Conservation (phyloP, 2,797 vertebrate genomes). For the Melanotaenia boesemani region DNA sequence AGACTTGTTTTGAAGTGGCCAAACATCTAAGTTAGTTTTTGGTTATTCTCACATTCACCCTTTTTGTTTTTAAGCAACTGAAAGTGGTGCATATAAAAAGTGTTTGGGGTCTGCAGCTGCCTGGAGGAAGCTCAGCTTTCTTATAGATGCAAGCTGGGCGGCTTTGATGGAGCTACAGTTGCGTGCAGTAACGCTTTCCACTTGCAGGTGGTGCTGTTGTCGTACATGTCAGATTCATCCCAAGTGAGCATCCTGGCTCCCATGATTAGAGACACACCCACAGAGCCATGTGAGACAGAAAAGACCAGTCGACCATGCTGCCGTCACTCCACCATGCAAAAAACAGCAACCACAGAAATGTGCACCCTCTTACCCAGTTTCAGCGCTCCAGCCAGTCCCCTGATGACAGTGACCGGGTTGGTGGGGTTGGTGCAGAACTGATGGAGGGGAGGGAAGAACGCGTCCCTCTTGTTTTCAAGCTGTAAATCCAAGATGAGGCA, state of each 20-base stretch:
- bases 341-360: not conserved
- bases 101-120: not conserved
- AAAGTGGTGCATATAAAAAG: not conserved
- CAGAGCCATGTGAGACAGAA: conserved; percentile 53
- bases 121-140: not conserved
- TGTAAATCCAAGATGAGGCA: conserved; percentile 52
- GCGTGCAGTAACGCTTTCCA: conserved; percentile 68
- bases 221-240: conserved; percentile 33
- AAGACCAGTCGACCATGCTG: conserved; percentile 10
- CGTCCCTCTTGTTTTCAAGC: conserved; percentile 98
- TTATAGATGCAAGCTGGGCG: too few relatives aligned
- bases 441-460: conserved; percentile 97
- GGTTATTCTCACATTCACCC: too few relatives aligned
- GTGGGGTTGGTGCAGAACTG: conserved; percentile 99
- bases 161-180: not conserved
- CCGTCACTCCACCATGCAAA: not conserved
- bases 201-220: conserved; percentile 85
- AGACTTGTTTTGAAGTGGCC: too few relatives aligned
- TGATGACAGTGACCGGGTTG: conserved; percentile 98
- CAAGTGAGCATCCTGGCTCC: not conserved
- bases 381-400: conserved; percentile 98
- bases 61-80: not conserved
- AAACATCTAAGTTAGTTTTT: too few relatives aligned
- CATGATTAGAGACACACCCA: conserved; percentile 61
- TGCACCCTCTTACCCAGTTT: conserved; percentile 83